Evolutionary conservation across 1,140 invertebrate species (phyloP), one percentile per base, ranked within the genome.

Genomic region (Bradynema listronoti): DNA sequence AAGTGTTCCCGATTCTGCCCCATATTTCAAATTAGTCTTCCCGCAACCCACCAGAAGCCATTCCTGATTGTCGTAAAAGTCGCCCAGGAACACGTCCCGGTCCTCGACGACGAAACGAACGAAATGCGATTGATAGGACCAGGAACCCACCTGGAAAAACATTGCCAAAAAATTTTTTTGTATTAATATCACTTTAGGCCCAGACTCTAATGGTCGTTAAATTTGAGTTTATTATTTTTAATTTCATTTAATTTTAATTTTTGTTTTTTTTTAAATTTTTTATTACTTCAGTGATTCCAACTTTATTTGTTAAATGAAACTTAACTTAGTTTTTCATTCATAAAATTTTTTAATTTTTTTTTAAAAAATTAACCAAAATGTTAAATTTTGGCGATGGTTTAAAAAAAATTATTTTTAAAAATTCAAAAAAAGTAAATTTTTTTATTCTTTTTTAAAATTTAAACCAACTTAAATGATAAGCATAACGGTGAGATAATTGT

Each of bases 61-160:
- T 67, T 75, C 73, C 50, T 75, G 73, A 60, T 72, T 77, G 54
- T 75, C 73, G 52, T 75, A 75, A 47, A 75, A 75, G 39, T 78
- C 75, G 25, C 70, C 73, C 22, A 75, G 63, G 49, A 72, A 75
- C 22, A 75, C 71, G 27, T 75, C 75, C 36, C 61, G 58, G 24
- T 67, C 61, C 5, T 78, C 72, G 4, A 76, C 73, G 7, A 76
- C 36, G n/a, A 75, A 58, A 11, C 61, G 63, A 32, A 75, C 68
- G 57, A 59, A 66, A 27, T 75, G 51, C 22, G 73, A 68, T 63
- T 78, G 73, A 62, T 75, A 75, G 24, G 75, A 73, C 73, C 73
- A 75, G 14, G 65, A 70, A 19, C 73, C 73, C 39, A 76, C 71
- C 73, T 75, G 41, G 30, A 68, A 66, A 32, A 19, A 29, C 24